Evolutionary conservation across 1,140 invertebrate species (phyloP).

Genomic region (Gryllus bimaculatus): DNA sequence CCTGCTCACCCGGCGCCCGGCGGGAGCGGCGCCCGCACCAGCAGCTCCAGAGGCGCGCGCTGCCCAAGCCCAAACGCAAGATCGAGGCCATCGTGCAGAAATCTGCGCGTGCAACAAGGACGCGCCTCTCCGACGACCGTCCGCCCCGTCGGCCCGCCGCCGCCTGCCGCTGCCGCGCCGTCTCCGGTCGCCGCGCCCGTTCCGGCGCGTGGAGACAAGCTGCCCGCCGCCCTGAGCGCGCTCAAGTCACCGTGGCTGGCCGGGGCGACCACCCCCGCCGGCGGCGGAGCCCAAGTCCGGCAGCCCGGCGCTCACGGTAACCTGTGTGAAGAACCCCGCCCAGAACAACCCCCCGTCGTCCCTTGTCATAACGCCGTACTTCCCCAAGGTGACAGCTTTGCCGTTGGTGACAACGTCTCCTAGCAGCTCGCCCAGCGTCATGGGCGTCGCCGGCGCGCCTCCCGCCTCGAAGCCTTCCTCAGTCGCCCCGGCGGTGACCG

Average conservation of each 20-base stretch:
- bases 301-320: too few species aligned
- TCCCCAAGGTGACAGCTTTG: background rate
- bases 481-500: background rate
- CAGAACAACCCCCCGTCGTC: background rate
- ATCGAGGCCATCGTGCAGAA: background rate
- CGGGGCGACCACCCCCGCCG: too few species aligned
- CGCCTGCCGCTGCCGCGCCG: too few species aligned
- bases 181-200: background rate
- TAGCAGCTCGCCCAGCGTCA: background rate
- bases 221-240: too few species aligned
- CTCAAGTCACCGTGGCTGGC: too few species aligned
- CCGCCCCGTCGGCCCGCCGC: background rate
- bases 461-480: background rate
- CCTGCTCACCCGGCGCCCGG: background rate
- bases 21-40: too few species aligned
- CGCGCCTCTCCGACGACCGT: background rate
- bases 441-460: too few species aligned
- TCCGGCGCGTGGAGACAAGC: too few species aligned
- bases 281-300: too few species aligned
- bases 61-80: background rate
- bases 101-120: background rate
- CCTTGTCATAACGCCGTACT: background rate
- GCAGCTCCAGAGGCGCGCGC: too few species aligned
- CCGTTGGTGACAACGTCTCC: background rate
- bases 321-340: too few species aligned